These are phyloP conservation scores for Picus viridis DNA, from an alignment of 2,797 vertebrate genomes.

Conservation along the genomic window DNA sequence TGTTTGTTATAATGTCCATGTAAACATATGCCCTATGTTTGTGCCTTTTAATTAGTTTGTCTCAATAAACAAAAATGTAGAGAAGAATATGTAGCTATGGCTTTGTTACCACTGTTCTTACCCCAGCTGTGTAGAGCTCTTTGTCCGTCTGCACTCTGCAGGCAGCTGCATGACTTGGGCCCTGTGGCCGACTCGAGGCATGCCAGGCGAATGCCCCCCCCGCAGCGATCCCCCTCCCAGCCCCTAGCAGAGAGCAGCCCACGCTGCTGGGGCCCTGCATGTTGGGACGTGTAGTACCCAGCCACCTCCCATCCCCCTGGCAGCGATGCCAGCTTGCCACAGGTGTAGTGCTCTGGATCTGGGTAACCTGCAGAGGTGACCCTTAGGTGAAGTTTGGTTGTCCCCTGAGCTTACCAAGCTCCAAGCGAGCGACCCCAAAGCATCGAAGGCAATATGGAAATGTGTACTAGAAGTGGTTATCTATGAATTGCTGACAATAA, in stretches of 20 bases:
- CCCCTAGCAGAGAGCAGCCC: neutral
- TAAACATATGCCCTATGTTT: slow-evolving; percentile 97
- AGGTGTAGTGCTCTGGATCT: neutral
- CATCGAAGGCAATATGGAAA: slow-evolving; percentile 29
- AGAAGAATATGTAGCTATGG: slow-evolving; percentile 83
- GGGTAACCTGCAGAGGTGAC: slow-evolving; percentile 1
- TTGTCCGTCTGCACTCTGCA: slow-evolving; percentile 60
- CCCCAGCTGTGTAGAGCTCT: slow-evolving; percentile 69
- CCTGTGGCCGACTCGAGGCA: neutral
- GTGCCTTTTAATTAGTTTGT: slow-evolving; percentile 99
- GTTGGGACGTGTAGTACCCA: neutral
- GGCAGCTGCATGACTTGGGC: slow-evolving; percentile 55
- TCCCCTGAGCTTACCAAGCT: slow-evolving; percentile 48
- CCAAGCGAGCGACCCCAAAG: neutral
- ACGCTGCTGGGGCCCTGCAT: neutral
- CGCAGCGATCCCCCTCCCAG: neutral
- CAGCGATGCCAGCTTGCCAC: neutral
- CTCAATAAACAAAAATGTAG: slow-evolving; percentile 98
- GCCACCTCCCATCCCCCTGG: neutral
- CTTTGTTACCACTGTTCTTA: slow-evolving; percentile 79
- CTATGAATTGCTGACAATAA: slow-evolving; percentile 77
- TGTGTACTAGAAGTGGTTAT: slow-evolving; percentile 78
- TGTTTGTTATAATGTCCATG: slow-evolving; percentile 96
- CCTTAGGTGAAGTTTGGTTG: slow-evolving; percentile 53
- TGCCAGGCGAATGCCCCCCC: neutral